Evolutionary conservation across 2,797 vertebrate genomes (phyloP), one percentile per base, ranked within the genome.

Genomic region (Gallirallus australis): DNA sequence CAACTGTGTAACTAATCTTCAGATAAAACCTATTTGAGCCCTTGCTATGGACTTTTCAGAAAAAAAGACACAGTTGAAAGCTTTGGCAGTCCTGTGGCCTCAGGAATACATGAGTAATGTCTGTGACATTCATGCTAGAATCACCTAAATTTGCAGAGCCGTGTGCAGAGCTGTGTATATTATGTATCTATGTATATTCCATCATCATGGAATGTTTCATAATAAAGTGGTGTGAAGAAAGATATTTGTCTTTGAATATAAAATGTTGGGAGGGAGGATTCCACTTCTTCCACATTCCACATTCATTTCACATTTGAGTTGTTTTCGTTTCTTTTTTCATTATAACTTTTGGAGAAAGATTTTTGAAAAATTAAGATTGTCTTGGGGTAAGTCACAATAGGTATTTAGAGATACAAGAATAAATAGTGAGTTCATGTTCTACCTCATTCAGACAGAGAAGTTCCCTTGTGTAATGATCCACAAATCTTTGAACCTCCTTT

Each of bases 301-400:
- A 3, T 33, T 50, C 7, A 47, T 79, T 45, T 27, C 21, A 79
- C 17, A 39, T 63, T 50, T 59, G 1, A 5, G 5, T 45, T 54
- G 1, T 15, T 31, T 65, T 31, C 5, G 4, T 1, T 0, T 0
- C 42, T 42, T 16, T 39, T 73, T 54, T 50, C 1, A n/a, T n/a
- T 65, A 2, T 13, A n/a, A 31, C 4, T 84, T 73, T 37, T 24
- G 4, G 33, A 81, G 77, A 56, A 28, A 31, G 1, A 8, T n/a
- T 40, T 30, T 61, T 61, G 5, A 20, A 60, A 47, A 69, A 11
- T 33, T 42, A 15, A 13, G 2, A 16, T 20, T 4, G 5, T 61
- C 16, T 45, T 5, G 64, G 3, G 2, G 5, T 56, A 76, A 37
- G 20, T 77, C 8, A 65, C 48, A 82, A 45, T 17, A 64, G 2